Percentiles rank a stretch among this genome's conserved stretches.
Conservation (phyloP, 2,888 invertebrate species). For the Aromia moschata region DNA sequence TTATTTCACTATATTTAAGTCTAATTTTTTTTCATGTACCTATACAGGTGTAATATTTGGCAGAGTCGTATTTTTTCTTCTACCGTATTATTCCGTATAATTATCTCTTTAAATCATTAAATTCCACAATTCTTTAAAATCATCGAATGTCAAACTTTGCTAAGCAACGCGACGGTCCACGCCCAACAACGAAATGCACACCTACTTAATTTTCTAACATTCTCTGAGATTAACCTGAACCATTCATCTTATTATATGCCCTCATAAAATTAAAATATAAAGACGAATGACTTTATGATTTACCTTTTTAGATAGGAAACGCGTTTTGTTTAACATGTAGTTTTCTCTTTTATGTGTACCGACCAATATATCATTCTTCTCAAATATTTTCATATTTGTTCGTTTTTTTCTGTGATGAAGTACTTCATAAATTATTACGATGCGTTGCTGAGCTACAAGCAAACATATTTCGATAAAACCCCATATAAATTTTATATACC, state of each 20-base stretch:
- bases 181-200: no score
- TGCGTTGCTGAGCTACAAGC: neutral
- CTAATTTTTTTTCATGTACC: no score
- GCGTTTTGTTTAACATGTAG: no score
- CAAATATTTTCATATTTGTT: neutral
- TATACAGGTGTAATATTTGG: no score
- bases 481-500: neutral
- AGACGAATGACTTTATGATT: neutral
- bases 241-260: neutral
- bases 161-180: no score
- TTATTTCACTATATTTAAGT: no score
- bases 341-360: neutral
- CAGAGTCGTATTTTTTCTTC: no score
- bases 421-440: neutral
- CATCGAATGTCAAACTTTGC: no score
- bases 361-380: neutral
- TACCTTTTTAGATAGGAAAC: no score
- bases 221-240: neutral
- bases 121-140: no score
- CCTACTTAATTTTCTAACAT: neutral
- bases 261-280: neutral
- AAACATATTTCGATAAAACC: constrained; percentile 1
- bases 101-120: no score
- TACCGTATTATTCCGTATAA: no score
- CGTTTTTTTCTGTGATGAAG: neutral